Percentiles rank a stretch among this genome's conserved stretches.
Evolutionary conservation across 1,140 invertebrate genomes (phyloP).

Genomic region (Atta colombica): DNA sequence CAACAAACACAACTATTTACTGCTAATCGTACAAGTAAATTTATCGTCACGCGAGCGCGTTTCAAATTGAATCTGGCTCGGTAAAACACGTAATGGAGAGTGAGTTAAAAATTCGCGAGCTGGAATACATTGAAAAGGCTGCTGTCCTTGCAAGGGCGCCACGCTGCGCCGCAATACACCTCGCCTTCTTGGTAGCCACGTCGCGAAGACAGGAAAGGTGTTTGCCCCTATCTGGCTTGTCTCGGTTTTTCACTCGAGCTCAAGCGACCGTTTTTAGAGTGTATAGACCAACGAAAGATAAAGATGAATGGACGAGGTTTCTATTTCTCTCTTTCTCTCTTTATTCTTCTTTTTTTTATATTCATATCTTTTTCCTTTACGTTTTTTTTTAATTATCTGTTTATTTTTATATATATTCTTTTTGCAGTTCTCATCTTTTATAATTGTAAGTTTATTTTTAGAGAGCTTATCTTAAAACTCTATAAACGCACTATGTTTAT

Average conservation of each 20-base stretch:
- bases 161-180: slow-evolving; percentile 2
- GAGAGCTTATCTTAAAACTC: no score
- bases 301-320: neutral
- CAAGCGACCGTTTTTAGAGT: neutral
- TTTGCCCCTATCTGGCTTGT: neutral
- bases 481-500: no score
- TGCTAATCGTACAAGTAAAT: neutral
- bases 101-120: neutral
- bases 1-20: neutral
- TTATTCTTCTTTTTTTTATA: neutral
- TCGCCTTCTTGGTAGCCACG: neutral
- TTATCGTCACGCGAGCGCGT: neutral
- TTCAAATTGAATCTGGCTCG: neutral
- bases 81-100: neutral
- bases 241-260: neutral
- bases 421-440: no score
- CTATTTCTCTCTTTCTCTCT: neutral
- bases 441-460: no score
- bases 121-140: slow-evolving; percentile 44
- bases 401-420: no score
- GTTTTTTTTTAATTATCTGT: no score
- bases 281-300: neutral
- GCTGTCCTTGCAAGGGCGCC: slow-evolving; percentile 59
- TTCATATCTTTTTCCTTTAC: no score
- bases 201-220: neutral